Evolutionary conservation across 1,140 invertebrate genomes (phyloP), one percentile per base, ranked within the genome.

Genomic region (Macrobrachium nipponense): DNA sequence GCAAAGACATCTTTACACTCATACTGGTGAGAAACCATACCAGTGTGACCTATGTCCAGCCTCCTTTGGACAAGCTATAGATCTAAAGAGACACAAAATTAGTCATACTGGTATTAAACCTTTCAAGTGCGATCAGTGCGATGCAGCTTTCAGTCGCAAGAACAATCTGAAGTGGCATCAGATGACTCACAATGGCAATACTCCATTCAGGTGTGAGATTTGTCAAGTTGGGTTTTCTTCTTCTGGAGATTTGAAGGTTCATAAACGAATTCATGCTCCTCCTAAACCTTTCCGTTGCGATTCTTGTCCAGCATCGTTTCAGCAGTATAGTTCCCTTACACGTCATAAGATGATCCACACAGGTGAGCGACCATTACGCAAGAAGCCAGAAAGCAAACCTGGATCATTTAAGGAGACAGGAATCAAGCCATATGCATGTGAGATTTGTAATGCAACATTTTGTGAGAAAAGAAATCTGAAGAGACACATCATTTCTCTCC

Each of bases 1-100:
- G 58, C 89, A 90, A 59, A 86, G 87, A 14, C 90, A 91, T 81
- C 68, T 89, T 36, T 84, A 89, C n/a, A 89, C 86, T 36, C 90
- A 91, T 78, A 90, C 89, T 11, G 89, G 87, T 44, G 88, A 89
- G n/a, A 89, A 90, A 44, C 90, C 90, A 18, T 89, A 89, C 61
- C 91, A 92, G 87, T 94, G 93, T 90, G 93, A 93, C 80, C 62
- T 90, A 15, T 93, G 93, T 89, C 91, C 90, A 83, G 93, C 93
- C 87, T 91, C 92, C n/a, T 93, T 93, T 90, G 88, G 86, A 20
- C 88, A 89, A 70, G 88, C 86, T 12, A 89, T 88, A 60, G 86
- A 87, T 73, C 76, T 89, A 5, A 89, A 89, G 60, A 82, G 89
- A 14, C 88, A 89, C 70, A 80, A 88, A 80, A 88, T 88, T 23